Conservation (phyloP, 2,797 vertebrate genomes). For the Melanotaenia trifasciata region DNA sequence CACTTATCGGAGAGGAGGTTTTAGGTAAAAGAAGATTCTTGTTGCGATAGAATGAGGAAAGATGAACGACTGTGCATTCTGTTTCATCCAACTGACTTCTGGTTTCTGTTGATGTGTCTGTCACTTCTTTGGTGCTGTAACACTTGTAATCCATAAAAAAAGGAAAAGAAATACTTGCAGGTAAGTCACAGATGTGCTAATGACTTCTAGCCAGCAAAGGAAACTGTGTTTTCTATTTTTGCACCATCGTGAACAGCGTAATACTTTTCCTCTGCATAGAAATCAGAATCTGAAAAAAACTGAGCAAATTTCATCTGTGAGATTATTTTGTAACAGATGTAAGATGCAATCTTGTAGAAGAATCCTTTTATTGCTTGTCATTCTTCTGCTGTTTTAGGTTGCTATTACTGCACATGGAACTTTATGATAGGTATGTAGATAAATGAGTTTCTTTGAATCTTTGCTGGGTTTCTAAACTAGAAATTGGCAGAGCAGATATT, state of each 20-base stretch:
- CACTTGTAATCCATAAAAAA: neutral
- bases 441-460: slow-evolving; percentile 16
- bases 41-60: too few relatives aligned
- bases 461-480: slow-evolving; percentile 38
- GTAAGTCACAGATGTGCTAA: slow-evolving; percentile 43
- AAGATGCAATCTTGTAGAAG: neutral
- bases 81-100: neutral
- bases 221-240: slow-evolving; percentile 18
- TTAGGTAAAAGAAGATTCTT: too few relatives aligned
- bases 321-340: neutral
- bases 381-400: slow-evolving; percentile 11
- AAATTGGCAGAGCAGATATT: slow-evolving; percentile 42
- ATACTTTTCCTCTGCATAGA: slow-evolving; percentile 13
- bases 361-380: slow-evolving; percentile 8
- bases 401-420: neutral
- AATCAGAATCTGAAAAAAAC: neutral
- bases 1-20: too few relatives aligned
- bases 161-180: slow-evolving; percentile 13
- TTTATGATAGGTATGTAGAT: neutral
- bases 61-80: too few relatives aligned
- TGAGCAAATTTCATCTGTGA: neutral
- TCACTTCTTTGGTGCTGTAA: slow-evolving; percentile 19
- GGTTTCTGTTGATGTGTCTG: slow-evolving; percentile 20
- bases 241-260: slow-evolving; percentile 13
- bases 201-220: slow-evolving; percentile 41